Conservation (phyloP, 1,140 invertebrate genomes). For the Leptonema lineaticorne region DNA sequence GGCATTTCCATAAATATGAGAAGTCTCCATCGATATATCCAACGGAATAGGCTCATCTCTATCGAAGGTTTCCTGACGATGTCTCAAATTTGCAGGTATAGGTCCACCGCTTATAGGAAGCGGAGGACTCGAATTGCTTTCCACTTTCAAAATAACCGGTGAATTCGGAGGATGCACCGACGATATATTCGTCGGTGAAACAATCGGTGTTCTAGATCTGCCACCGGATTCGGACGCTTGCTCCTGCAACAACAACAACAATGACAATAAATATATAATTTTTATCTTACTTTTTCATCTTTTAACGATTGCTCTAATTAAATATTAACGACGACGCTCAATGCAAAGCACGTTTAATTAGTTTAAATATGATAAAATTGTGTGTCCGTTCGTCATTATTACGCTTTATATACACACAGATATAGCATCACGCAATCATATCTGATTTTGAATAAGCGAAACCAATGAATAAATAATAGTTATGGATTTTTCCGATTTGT, state of each 20-base stretch:
- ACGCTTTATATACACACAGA: slow-evolving; percentile 12
- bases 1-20: slow-evolving; percentile 1
- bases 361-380: not conserved
- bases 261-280: no score
- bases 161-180: slow-evolving; percentile 22
- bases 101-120: not conserved
- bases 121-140: slow-evolving; percentile 33
- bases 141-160: slow-evolving; percentile 33
- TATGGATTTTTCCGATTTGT: slow-evolving; percentile 32
- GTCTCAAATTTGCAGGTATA: not conserved
- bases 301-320: no score
- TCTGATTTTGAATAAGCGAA: slow-evolving; percentile 36
- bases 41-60: slow-evolving; percentile 9
- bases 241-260: slow-evolving; percentile 23
- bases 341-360: not conserved
- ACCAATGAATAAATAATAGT: slow-evolving; percentile 28
- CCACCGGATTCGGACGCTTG: slow-evolving; percentile 10
- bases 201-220: slow-evolving; percentile 25
- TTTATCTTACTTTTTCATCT: no score
- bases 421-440: slow-evolving; percentile 20
- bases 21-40: not conserved
- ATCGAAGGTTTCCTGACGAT: slow-evolving; percentile 9
- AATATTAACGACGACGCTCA: no score
- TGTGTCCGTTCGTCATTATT: slow-evolving; percentile 31
- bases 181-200: slow-evolving; percentile 15